Base-by-base conservation (phyloP, 2,888 invertebrate species). In the Pristionchus arcanus region DNA sequence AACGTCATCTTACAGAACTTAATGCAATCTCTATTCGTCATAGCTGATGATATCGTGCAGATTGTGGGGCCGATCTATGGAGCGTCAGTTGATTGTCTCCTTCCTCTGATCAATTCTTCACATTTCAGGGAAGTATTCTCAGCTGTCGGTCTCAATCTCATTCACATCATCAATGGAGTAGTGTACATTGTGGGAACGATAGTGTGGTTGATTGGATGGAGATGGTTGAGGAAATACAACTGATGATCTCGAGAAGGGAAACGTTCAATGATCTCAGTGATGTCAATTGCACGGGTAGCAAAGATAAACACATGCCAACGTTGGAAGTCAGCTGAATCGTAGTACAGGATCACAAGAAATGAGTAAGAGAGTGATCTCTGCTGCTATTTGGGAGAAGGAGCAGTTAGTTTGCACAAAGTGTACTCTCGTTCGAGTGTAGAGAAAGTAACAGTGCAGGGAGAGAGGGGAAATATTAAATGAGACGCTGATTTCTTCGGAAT, bases 141-240 rank as follows among this genome's bases (percentile, higher is more conserved):
- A 1, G n/a, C 81, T 0, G 81, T 81, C 1, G 81, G 81, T 53
- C 81, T 81, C 81, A 81, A 81, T 53, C 49, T 53, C 81, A 81
- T 81, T 28, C 42, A 81, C 28, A 81, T 81, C 81, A 53, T 81
- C 81, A 81, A 81, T 25, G 81, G 81, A 25, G 15, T 53, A 11
- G 81, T 81, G 13, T 81, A 53, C 81, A 53, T 42, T 1, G 28
- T 53, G 49, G 81, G 81, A 28, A 42, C 49, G 53, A n/a, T 81
- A 13, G 81, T 53, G 15, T 81, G 81, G 81, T 28, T 81, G 53
- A 19, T 19, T 2, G 81, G n/a, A 16, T 81, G 81, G 81, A 49
- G 49, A 28, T 81, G 81, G 81, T 13, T 81, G 21, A 11, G 49
- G n/a, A 42, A 42, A 11, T 81, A 81, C 28, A 81, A 81, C 21